phyloP scores from a whole-genome alignment of 2,888 invertebrate genomes.

The Cerceris rybyensis region DNA sequence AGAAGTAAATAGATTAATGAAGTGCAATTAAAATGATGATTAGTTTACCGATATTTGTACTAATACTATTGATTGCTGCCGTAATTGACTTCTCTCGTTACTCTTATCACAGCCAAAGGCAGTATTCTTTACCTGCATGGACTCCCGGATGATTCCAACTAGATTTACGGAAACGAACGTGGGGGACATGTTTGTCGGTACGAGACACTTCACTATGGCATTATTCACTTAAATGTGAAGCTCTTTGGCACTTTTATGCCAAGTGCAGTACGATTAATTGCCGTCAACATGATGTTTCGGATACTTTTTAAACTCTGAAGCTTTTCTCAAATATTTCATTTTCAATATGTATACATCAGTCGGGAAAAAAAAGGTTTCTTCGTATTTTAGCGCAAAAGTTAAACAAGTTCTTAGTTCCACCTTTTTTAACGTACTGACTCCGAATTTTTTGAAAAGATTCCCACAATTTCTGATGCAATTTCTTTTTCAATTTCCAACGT shows the following conservation, averaged over 20 bases:
- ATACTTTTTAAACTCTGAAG: neutral
- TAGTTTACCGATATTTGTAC: constrained; percentile 5
- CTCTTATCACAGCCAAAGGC: constrained; percentile 91
- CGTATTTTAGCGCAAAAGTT: neutral
- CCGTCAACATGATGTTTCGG: neutral
- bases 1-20: neutral
- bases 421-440: too few species aligned
- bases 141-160: constrained; percentile 98
- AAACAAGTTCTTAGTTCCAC: too few species aligned
- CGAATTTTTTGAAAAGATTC: too few species aligned
- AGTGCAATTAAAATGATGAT: neutral
- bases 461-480: too few species aligned
- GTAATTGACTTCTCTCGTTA: constrained; percentile 54
- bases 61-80: constrained; percentile 15
- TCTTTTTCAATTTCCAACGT: too few species aligned
- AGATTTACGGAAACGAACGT: constrained; percentile 97
- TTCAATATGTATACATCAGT: neutral
- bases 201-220: constrained; percentile 68
- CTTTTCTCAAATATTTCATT: constrained; percentile 2
- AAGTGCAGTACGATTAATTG: constrained; percentile 5
- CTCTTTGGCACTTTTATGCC: neutral
- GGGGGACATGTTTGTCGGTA: constrained; percentile 98
- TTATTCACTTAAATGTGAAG: constrained; percentile 39
- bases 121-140: constrained; percentile 98
- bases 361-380: neutral